A percentile compares a stretch with the other conserved stretches of the same genome.
Evolutionary conservation across 2,113 vertebrate genomes (phyloP).

Genomic region (Cochlearius cochlearius): DNA sequence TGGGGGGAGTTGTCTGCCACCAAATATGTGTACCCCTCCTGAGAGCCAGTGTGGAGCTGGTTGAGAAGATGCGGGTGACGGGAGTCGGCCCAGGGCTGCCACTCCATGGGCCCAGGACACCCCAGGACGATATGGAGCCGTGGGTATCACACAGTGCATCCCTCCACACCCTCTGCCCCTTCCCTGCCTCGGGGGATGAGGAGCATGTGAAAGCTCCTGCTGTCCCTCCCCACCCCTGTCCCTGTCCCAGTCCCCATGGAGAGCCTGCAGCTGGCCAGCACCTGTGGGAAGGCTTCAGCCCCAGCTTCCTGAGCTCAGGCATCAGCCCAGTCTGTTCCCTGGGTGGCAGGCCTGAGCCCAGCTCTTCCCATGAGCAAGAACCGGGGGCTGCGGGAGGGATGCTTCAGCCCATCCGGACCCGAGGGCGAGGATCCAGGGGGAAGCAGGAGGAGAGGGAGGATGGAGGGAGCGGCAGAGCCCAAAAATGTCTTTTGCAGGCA

Average conservation of each 20-base stretch:
- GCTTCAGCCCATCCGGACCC: not conserved
- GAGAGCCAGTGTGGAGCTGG: not conserved
- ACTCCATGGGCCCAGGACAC: not conserved
- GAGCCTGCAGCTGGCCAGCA: not conserved
- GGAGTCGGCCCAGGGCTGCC: not conserved
- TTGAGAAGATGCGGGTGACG: not conserved
- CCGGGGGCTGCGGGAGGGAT: not conserved
- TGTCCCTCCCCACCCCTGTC: not conserved
- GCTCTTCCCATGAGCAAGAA: not conserved
- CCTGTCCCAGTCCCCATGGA: not conserved
- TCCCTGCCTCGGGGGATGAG: accelerated
- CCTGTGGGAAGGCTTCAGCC: not conserved
- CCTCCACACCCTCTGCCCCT: not conserved
- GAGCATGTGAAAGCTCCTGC: not conserved
- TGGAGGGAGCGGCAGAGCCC: not conserved
- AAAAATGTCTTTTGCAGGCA: slow-evolving; percentile 4
- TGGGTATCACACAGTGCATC: not conserved
- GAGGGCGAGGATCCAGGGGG: not conserved
- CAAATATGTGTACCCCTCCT: not conserved
- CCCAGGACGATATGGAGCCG: accelerated
- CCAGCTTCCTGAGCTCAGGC: not conserved
- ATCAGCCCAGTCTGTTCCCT: accelerated
- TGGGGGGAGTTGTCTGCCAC: accelerated
- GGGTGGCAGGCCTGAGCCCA: not conserved
- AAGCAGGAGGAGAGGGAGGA: not conserved